Base-by-base conservation (phyloP, 2,797 vertebrate genomes). In the Diplodus sargus region DNA sequence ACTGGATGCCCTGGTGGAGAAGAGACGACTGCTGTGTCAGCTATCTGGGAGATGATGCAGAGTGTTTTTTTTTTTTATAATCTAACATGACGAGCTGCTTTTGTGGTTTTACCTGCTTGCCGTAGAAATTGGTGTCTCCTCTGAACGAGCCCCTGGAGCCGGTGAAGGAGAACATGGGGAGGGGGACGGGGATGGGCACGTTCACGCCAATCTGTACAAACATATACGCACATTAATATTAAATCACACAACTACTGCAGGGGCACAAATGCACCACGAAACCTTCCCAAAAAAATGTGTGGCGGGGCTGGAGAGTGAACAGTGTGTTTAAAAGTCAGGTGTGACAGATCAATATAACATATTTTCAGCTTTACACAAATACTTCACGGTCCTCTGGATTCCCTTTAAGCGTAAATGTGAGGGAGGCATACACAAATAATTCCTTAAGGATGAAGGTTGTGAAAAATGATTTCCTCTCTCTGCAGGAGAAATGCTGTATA, bases 161-260 rank as follows among this genome's bases (percentile, higher is more conserved):
- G 0, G 98, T 99, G 91, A 99, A 99, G 63, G 98, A 99, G 86
- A 99, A 99, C 98, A 99, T 99, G 65, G 98, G 98, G 64, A 99
- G 95, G 60, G 98, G 98, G 48, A 99, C 98, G 0, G 98, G 98
- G 87, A 99, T 99, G 23, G 98, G 98, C 61, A 99, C 98, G 0
- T 99, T 99, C 76, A 99, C 96, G 8, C 98, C 98, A 74, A 99
- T 94, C 98, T 99, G 83, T 18, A 78, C 30, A 86, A 85, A 92
- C 16, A 4, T 0, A 70, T 0, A 56, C 5, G 42, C 3, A 59
- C 43, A 58, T 74, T 23, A 30, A 60, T 10, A 42, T 52, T 20
- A 54, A 42, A 22, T 30, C 17, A 52, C 51, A n/a, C 0, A 69
- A 56, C n/a, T 23, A 43, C 28, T 48, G 8, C 18, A 23, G 52